Evolutionary conservation across 2,888 invertebrate genomes (phyloP).

Genomic region (Mimas tiliae): DNA sequence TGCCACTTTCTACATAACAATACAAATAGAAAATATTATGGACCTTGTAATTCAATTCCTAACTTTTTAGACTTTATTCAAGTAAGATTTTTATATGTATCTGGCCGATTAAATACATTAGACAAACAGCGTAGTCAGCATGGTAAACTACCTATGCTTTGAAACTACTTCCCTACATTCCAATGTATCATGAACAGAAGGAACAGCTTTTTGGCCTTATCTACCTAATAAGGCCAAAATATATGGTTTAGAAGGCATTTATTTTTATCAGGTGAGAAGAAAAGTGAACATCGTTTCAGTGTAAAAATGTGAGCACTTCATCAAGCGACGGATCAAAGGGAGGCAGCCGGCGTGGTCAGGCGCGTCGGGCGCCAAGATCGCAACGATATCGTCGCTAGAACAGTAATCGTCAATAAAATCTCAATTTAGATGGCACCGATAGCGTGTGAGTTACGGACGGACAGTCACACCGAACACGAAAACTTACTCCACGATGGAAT

Average conservation of each 20-base stretch:
- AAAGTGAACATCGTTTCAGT: slow-evolving; percentile 26
- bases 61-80: not conserved
- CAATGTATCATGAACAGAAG: too few species aligned
- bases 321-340: slow-evolving; percentile 63
- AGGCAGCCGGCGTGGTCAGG: slow-evolving; percentile 48
- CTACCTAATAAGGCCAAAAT: slow-evolving; percentile 5
- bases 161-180: too few species aligned
- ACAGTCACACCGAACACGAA: slow-evolving; percentile 77
- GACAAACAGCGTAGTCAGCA: too few species aligned
- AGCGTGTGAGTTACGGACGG: slow-evolving; percentile 82
- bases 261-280: slow-evolving; percentile 21
- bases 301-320: slow-evolving; percentile 34
- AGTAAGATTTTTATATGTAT: not conserved
- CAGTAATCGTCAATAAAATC: slow-evolving; percentile 85
- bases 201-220: not conserved
- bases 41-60: not conserved
- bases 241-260: slow-evolving; percentile 16
- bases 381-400: slow-evolving; percentile 82
- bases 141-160: too few species aligned
- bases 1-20: not conserved
- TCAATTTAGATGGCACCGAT: slow-evolving; percentile 84
- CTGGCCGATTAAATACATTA: too few species aligned
- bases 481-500: slow-evolving; percentile 83
- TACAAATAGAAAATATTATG: not conserved
- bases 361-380: slow-evolving; percentile 81